A percentile compares a stretch with the other conserved stretches of the same genome.
These are phyloP conservation scores for Colletes collaris DNA, from an alignment of 2,888 invertebrate genomes.

Conservation along the genomic window DNA sequence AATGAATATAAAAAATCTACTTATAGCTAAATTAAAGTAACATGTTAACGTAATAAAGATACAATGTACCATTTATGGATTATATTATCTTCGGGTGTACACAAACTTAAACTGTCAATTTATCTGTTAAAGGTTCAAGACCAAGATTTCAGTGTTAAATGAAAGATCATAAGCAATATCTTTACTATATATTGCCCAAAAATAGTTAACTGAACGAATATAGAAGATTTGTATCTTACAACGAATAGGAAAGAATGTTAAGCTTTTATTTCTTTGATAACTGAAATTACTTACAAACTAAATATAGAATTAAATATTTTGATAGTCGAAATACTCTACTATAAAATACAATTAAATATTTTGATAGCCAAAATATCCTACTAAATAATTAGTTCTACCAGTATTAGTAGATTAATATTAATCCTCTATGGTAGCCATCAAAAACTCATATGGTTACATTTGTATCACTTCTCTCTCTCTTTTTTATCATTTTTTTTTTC, in stretches of 20 bases:
- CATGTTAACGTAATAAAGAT: slow-evolving; percentile 40
- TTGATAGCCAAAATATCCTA: slow-evolving; percentile 8
- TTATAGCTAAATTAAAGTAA: slow-evolving; percentile 55
- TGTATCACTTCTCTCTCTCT: neutral
- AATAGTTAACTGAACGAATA: slow-evolving; percentile 1
- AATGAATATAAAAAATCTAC: slow-evolving; percentile 49
- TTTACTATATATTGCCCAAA: neutral
- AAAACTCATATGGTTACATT: neutral
- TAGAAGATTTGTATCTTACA: slow-evolving; percentile 4
- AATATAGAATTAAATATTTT: neutral
- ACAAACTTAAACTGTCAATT: slow-evolving; percentile 43
- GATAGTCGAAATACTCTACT: slow-evolving; percentile 4
- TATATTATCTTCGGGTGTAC: slow-evolving; percentile 38
- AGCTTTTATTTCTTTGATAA: neutral
- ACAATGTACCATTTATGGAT: slow-evolving; percentile 23
- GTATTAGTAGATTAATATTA: neutral
- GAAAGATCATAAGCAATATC: neutral
- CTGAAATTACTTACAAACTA: neutral
- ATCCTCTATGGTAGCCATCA: neutral
- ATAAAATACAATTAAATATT: neutral
- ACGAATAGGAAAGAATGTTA: neutral
- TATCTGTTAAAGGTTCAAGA: slow-evolving; percentile 31
- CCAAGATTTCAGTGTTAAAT: slow-evolving; percentile 60
- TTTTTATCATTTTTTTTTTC: neutral
- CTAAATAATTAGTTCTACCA: neutral